Evolutionary conservation across 2,888 invertebrate species (phyloP).

Genomic region (Erynnis tages): DNA sequence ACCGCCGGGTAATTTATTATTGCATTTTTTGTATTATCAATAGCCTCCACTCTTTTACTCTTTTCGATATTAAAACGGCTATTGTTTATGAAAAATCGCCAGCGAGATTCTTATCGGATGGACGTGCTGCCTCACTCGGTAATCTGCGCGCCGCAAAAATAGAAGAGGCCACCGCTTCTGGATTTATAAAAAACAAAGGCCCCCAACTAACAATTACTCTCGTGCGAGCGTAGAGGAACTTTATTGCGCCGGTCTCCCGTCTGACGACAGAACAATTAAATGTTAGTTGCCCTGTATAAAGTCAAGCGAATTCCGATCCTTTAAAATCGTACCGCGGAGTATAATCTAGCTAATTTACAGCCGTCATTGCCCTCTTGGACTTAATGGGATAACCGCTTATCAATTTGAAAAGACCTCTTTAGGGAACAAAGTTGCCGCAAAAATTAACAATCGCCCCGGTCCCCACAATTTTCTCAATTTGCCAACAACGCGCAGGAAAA

Average conservation of each 20-base stretch:
- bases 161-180: constrained; percentile 29
- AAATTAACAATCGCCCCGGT: constrained; percentile 47
- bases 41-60: constrained; percentile 68
- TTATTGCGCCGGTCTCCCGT: constrained; percentile 15
- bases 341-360: constrained; percentile 57
- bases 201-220: constrained; percentile 20
- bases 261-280: constrained; percentile 27
- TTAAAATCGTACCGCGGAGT: constrained; percentile 31
- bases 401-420: constrained; percentile 46
- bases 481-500: constrained; percentile 52
- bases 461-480: constrained; percentile 64
- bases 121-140: constrained; percentile 47
- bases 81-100: constrained; percentile 79
- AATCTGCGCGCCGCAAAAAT: constrained; percentile 48
- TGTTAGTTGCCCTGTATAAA: constrained; percentile 22
- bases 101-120: constrained; percentile 64
- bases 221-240: constrained; percentile 14
- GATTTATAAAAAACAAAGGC: constrained; percentile 24
- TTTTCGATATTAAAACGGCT: constrained; percentile 77
- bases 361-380: constrained; percentile 43
- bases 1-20: constrained; percentile 78
- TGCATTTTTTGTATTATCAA: constrained; percentile 81
- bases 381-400: constrained; percentile 55
- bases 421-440: constrained; percentile 49
- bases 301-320: constrained; percentile 8